Evolutionary conservation across 2,797 vertebrate genomes (phyloP), one percentile per base, ranked within the genome.

Genomic region (Bucorvus abyssinicus): DNA sequence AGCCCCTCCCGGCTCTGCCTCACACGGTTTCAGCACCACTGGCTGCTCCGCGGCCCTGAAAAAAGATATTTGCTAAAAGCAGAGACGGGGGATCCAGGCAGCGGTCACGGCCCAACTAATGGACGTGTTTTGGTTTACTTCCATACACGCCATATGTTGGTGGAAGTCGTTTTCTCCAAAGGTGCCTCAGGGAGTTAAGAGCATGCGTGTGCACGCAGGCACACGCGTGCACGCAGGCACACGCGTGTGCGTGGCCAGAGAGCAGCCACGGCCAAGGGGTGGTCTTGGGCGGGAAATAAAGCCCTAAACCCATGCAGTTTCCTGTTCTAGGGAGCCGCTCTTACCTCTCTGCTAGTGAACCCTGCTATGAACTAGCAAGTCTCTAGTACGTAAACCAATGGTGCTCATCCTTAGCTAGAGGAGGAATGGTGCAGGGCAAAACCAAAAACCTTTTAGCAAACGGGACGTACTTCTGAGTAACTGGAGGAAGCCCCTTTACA

Each of bases 211-310:
- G 16, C 0, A 0, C 12, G 60, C 1, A 0, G 1, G 20, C 42
- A 30, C 17, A 7, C 0, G 0, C 3, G 1, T 52, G 6, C 0
- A 0, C 12, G 60, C 1, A 0, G 1, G 36, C 5, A 3, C 20
- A 6, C 0, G 0, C 3, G 2, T 53, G 6, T 20, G 26, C 13
- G 0, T 20, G 15, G 34, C 40, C 4, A 3, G 53, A 83, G 15
- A 50, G 14, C 4, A 52, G 50, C 19, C 44, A 32, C 21, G 22
- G 9, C 11, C 7, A 75, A 44, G 17, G 11, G 21, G 55, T 73
- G 34, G 47, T 30, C 40, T 19, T 21, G 10, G 44, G 29, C 13
- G 9, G 34, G 23, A 73, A 84, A 45, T 12, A 49, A 69, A 76
- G 53, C 27, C 38, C 32, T 34, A 27, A 57, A 78, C 71, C 12